Conservation (phyloP, 2,888 invertebrate species). For the Argyresthia goedartella region DNA sequence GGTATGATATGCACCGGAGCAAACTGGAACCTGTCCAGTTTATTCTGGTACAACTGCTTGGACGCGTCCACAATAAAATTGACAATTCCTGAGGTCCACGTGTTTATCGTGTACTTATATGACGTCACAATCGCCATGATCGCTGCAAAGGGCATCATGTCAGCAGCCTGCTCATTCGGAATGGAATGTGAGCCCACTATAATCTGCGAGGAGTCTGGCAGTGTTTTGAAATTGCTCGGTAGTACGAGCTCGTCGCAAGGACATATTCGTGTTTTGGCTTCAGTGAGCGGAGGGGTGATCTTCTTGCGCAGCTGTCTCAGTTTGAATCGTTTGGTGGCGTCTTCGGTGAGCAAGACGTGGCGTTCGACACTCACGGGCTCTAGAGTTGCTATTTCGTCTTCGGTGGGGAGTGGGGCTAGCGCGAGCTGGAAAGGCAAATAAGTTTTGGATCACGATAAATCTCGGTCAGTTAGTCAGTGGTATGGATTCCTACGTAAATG, state of each 20-base stretch:
- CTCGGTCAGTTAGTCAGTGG: too few species aligned
- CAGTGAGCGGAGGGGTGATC: constrained; percentile 42
- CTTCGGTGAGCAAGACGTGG: constrained; percentile 43
- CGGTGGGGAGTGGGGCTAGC: constrained; percentile 26
- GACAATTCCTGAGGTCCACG: constrained; percentile 73
- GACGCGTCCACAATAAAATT: constrained; percentile 69
- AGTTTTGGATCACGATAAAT: too few species aligned
- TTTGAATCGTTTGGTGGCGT: constrained; percentile 43
- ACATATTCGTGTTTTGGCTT: constrained; percentile 26
- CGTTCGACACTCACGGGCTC: constrained; percentile 40
- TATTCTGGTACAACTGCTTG: constrained; percentile 46
- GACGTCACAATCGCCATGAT: constrained; percentile 74
- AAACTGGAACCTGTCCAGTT: constrained; percentile 47
- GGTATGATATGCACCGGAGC: constrained; percentile 72
- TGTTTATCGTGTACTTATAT: constrained; percentile 68
- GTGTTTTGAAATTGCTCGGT: constrained; percentile 67
- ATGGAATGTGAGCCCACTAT: constrained; percentile 64
- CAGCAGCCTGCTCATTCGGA: constrained; percentile 25
- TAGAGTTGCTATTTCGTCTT: constrained; percentile 41
- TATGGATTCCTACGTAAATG: too few species aligned
- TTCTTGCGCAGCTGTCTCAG: constrained; percentile 46
- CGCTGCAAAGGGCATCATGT: constrained; percentile 65
- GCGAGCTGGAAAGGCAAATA: background rate
- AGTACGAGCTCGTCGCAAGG: constrained; percentile 65
- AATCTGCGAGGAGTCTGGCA: constrained; percentile 74